Evolutionary conservation across 1,140 invertebrate genomes (phyloP), one percentile per base, ranked within the genome.

Genomic region (Eriocheir sinensis): DNA sequence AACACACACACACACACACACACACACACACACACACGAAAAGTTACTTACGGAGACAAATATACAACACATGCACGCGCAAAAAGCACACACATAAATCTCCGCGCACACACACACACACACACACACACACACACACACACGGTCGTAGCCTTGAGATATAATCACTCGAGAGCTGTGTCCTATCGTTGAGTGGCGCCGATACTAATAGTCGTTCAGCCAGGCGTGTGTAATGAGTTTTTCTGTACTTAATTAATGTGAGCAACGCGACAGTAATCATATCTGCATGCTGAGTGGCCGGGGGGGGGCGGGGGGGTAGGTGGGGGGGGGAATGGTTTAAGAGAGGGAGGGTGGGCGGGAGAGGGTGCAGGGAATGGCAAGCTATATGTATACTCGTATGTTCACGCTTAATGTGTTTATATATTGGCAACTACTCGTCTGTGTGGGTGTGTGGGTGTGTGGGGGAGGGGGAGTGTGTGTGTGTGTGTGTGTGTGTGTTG

Each of bases 101-200:
- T 21, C 21, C 4, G n/a, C 21, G 27, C 21, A 72, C 60, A 72
- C 60, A 72, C 60, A 72, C 60, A 72, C 60, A 72, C 60, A 72
- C 53, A 60, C 53, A 60, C 53, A 60, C 53, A 60, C 53, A 60
- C 60, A 72, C 60, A 72, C 60, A 72, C 60, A 72, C 60, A 72
- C 60, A 72, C 60, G n/a, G 21, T n/a, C 27, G 44, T 72, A n/a
- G 27, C 27, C 27, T 2, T 27, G 60, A 72, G 27, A 72, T 72
- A n/a, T 21, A 12, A 1, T 72, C 0, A 4, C 60, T 72, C 60
- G n/a, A n/a, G n/a, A 48, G 4, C 4, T 48, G 15, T 8, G 44
- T 48, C 4, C 4, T 72, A 72, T 72, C 21, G 60, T 3, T 72
- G 27, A n/a, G 60, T 72, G 21, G n/a, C n/a, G 6, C 6, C 60